Evolutionary conservation across 2,888 invertebrate species (phyloP), one percentile per base, ranked within the genome.

Genomic region (Lepetodrilus schrolli): DNA sequence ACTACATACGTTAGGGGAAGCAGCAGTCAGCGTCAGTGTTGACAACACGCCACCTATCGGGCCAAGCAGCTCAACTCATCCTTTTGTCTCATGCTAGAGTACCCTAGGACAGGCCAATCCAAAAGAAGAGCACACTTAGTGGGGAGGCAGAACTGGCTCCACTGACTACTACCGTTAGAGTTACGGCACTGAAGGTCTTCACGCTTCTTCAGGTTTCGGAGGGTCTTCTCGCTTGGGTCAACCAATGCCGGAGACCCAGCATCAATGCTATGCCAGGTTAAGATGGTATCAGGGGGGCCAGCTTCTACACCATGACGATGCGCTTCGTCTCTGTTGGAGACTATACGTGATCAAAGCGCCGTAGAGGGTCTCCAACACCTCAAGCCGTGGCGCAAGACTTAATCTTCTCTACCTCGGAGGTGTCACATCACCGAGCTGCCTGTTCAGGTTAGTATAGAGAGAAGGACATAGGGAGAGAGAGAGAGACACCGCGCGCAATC

Each of bases 31-130:
- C 30, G 43, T 30, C 23, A 38, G 21, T 26, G 37, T 66, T 66
- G 38, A 66, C 37, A 30, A 26, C 21, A 68, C 38, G 68, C 68
- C 68, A 47, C 68, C 68, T 68, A 47, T 21, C 68, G 68, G 68
- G n/a, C 7, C n/a, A 10, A 47, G 26, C 68, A 43, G 47, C 68
- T 68, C 43, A 47, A 47, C 23, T 68, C 68, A 68, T 68, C 68
- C 47, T 68, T 47, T 43, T 68, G 68, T 68, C 68, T 43, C n/a
- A 26, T 43, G 38, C 37, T 23, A 26, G 68, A 68, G 30, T 43
- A 43, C 47, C 43, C 43, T 21, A 20, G 23, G 26, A 43, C 30
- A 68, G 23, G 68, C 68, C 68, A 68, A 68, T 68, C 68, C 68
- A 68, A 20, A 8, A 23, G 47, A n/a, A 47, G n/a, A n/a, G 68